Evolutionary conservation across 1,140 invertebrate species (phyloP).

Genomic region (Pseudachorutes palmiensis): DNA sequence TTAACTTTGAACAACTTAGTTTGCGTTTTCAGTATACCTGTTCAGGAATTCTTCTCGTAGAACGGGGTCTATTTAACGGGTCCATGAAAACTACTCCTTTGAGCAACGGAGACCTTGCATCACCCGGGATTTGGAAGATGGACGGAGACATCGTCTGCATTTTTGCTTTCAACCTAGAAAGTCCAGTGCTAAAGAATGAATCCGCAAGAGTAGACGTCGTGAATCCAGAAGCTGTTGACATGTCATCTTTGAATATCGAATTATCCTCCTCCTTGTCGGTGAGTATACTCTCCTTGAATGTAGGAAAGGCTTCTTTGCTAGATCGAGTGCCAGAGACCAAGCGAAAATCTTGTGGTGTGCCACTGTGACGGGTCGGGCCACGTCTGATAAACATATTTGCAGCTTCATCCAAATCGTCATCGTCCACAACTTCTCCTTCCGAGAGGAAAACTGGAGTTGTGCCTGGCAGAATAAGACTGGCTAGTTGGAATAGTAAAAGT

Average conservation of each 20-base stretch:
- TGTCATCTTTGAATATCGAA: neutral
- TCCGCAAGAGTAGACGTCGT: neutral
- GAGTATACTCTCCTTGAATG: too few relatives aligned
- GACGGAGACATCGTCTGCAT: conserved; percentile 27
- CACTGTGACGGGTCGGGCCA: neutral
- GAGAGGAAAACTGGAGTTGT: neutral
- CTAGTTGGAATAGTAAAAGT: conserved; percentile 12
- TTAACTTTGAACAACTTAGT: too few relatives aligned
- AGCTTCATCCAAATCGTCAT: conserved; percentile 7
- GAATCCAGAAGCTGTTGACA: neutral
- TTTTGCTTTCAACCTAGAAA: conserved; percentile 31
- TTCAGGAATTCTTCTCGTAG: conserved; percentile 19
- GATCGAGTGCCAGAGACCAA: neutral
- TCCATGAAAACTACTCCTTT: conserved; percentile 32
- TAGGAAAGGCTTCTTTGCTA: too few relatives aligned
- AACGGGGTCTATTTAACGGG: conserved; percentile 20
- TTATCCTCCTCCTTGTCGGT: neutral
- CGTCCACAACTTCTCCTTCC: conserved; percentile 4
- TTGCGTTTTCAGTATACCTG: too few relatives aligned
- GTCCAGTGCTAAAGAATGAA: conserved; percentile 7
- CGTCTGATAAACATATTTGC: neutral
- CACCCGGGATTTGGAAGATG: conserved; percentile 21
- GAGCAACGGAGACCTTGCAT: conserved; percentile 28
- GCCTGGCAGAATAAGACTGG: neutral
- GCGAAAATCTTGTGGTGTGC: neutral